phyloP scores from a whole-genome alignment of 2,113 vertebrate genomes.

The Heterocephalus glaber region DNA sequence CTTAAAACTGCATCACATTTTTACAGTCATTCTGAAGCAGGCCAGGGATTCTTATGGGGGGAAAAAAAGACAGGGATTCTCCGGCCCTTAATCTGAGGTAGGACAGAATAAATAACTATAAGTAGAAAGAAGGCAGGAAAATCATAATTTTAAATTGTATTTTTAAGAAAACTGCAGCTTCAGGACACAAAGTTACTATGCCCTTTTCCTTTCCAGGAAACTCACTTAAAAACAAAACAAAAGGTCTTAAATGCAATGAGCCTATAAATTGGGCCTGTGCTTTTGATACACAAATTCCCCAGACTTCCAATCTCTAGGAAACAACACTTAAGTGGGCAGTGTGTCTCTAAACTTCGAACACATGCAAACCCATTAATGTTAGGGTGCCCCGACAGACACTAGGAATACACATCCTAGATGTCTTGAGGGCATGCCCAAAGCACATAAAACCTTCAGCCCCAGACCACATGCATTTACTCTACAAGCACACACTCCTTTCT shows the following conservation, averaged over 20 bases:
- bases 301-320: background rate
- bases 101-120: background rate
- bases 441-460: background rate
- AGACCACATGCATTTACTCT: background rate
- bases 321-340: background rate
- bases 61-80: background rate
- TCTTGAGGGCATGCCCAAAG: background rate
- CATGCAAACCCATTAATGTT: background rate
- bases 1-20: constrained; percentile 14
- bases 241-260: background rate
- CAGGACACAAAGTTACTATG: background rate
- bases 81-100: background rate
- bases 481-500: background rate
- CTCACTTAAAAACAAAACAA: background rate
- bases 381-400: background rate
- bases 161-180: background rate
- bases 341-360: background rate
- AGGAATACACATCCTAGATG: background rate
- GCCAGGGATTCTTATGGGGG: background rate
- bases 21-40: background rate
- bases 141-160: background rate
- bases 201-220: background rate
- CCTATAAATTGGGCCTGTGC: background rate
- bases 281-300: background rate
- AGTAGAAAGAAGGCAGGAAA: background rate